Conservation (phyloP, 2,113 vertebrate genomes). For the Stigmatopora argus region DNA sequence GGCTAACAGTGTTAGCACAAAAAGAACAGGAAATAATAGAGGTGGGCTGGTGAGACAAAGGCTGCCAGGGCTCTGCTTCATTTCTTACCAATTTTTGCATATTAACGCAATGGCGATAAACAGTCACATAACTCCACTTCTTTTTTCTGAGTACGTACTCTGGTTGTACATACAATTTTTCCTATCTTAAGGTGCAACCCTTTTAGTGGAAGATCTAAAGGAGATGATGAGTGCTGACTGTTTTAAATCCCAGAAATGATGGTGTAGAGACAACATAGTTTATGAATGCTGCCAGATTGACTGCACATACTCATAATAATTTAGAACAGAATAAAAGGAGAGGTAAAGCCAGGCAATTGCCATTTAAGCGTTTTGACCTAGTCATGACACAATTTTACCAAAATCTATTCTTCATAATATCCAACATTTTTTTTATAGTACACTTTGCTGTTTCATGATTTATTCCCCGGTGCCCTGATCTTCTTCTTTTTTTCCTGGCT, state of each 20-base stretch:
- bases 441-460: constrained; percentile 21
- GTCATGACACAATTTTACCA: neutral
- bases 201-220: constrained; percentile 56
- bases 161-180: neutral
- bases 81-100: no score
- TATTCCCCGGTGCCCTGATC: constrained; percentile 28
- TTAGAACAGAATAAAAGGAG: constrained; percentile 2
- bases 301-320: constrained; percentile 27
- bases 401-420: neutral
- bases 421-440: constrained; percentile 5
- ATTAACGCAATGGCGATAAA: constrained; percentile 11
- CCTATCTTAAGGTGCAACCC: constrained; percentile 56
- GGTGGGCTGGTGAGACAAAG: constrained; percentile 26
- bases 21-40: constrained; percentile 33
- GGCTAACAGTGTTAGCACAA: constrained; percentile 10
- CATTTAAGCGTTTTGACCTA: no score
- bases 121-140: neutral
- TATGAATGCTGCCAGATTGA: constrained; percentile 50
- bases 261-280: constrained; percentile 51
- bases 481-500: constrained; percentile 10
- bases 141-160: neutral
- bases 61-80: neutral
- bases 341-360: neutral
- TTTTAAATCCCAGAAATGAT: constrained; percentile 68
- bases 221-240: constrained; percentile 64